Evolutionary conservation across 2,888 invertebrate genomes (phyloP).

Genomic region (Tipula vernalis): DNA sequence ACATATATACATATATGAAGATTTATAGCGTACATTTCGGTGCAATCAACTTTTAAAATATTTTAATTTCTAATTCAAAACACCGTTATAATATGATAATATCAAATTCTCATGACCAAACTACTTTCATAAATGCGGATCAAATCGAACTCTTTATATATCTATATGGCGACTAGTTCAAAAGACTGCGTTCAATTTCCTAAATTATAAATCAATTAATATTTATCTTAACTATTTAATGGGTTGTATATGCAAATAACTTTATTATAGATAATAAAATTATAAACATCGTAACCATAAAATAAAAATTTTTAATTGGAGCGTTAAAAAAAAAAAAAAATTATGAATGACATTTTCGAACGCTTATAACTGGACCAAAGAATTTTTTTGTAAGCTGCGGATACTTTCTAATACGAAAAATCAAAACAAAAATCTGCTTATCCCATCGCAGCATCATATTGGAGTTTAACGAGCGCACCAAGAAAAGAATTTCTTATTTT

Average conservation of each 20-base stretch:
- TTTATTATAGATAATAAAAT: not conserved
- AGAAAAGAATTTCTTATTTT: not conserved
- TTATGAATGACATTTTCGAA: not conserved
- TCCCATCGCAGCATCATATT: not conserved
- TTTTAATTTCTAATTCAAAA: not conserved
- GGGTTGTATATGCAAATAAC: not conserved
- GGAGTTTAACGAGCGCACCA: not conserved
- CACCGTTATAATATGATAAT: not conserved
- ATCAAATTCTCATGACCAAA: not conserved
- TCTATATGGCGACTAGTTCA: not conserved
- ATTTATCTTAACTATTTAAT: not conserved
- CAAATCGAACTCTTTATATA: not conserved
- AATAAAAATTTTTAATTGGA: not conserved
- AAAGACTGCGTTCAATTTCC: not conserved
- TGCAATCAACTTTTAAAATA: not conserved
- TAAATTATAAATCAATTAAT: not conserved
- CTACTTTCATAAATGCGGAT: no score
- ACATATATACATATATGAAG: no score
- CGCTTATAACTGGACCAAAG: not conserved
- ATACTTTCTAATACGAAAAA: not conserved
- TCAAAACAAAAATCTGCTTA: not conserved
- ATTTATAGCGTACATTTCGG: not conserved
- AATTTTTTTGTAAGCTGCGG: not conserved
- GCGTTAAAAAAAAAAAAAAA: not conserved
- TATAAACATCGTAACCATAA: not conserved